Evolutionary conservation across 2,888 invertebrate species (phyloP).

Genomic region (Sceliomorpha sp.): DNA sequence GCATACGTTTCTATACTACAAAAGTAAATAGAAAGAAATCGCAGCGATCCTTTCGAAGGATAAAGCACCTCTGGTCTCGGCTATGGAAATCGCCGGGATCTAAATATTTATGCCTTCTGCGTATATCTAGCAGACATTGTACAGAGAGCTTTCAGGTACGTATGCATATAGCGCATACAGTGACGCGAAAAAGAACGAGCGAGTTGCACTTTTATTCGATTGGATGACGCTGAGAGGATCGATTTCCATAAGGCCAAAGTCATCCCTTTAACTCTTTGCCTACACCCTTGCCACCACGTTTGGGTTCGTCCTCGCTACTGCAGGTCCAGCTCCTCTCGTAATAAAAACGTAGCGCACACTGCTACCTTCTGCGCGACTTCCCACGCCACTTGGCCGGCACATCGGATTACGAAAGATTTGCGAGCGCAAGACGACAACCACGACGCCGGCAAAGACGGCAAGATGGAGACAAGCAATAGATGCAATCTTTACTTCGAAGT

Average conservation of each 20-base stretch:
- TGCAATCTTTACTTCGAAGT: constrained; percentile 32
- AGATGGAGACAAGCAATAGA: constrained; percentile 35
- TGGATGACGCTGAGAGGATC: constrained; percentile 34
- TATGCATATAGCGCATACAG: constrained; percentile 5
- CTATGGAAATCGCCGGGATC: constrained; percentile 60
- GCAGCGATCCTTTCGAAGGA: constrained; percentile 26
- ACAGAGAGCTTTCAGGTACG: constrained; percentile 22
- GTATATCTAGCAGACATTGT: constrained; percentile 20
- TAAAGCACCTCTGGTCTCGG: constrained; percentile 42
- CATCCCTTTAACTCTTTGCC: constrained; percentile 18
- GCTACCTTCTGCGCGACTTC: constrained; percentile 49
- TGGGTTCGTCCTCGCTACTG: constrained; percentile 14
- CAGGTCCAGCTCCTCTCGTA: constrained; percentile 29
- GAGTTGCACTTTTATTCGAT: constrained; percentile 26
- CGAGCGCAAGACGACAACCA: constrained; percentile 51
- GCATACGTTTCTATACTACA: too few species aligned
- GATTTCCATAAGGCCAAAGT: constrained; percentile 42
- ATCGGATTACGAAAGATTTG: constrained; percentile 63
- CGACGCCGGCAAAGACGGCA: constrained; percentile 17
- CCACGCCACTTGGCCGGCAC: constrained; percentile 53
- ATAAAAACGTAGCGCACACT: constrained; percentile 59
- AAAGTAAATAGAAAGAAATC: constrained; percentile 30
- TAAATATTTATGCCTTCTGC: constrained; percentile 63
- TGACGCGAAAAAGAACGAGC: constrained; percentile 16
- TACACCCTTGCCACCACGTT: constrained; percentile 11